Evolutionary conservation across 2,888 invertebrate species (phyloP).

Genomic region (Drosophila longiperda): DNA sequence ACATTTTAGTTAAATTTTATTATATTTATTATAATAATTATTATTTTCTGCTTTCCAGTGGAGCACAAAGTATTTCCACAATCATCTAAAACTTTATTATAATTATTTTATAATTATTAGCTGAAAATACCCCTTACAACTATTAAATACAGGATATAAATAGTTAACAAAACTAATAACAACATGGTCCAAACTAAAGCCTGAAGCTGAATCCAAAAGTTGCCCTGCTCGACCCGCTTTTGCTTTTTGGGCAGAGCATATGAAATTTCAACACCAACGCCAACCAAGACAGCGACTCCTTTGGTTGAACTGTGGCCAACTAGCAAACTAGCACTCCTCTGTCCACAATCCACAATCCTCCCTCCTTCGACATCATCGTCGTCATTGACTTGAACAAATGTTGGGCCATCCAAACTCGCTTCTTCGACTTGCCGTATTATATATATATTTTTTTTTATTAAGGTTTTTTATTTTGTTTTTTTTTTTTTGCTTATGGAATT

Average conservation of each 20-base stretch:
- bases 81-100: background rate
- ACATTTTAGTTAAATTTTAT: background rate
- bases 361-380: conserved; percentile 1
- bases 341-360: background rate
- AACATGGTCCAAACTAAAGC: conserved; percentile 38
- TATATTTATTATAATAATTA: background rate
- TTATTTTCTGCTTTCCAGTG: background rate
- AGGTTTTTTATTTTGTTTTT: background rate
- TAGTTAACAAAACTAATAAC: conserved; percentile 58
- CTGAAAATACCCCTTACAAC: background rate
- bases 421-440: conserved; percentile 33
- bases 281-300: conserved; percentile 39
- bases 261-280: conserved; percentile 58
- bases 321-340: conserved; percentile 4
- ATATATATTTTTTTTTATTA: conserved; percentile 2
- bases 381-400: conserved; percentile 67
- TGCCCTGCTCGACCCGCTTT: conserved; percentile 13
- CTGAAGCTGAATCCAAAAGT: conserved; percentile 22
- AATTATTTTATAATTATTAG: background rate
- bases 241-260: conserved; percentile 39
- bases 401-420: conserved; percentile 65
- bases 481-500: conserved; percentile 67
- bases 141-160: conserved; percentile 12
- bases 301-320: conserved; percentile 16
- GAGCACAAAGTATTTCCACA: background rate